Evolutionary conservation across 2,113 vertebrate species (phyloP), one percentile per base, ranked within the genome.

Genomic region (Rhizomys pruinosus): DNA sequence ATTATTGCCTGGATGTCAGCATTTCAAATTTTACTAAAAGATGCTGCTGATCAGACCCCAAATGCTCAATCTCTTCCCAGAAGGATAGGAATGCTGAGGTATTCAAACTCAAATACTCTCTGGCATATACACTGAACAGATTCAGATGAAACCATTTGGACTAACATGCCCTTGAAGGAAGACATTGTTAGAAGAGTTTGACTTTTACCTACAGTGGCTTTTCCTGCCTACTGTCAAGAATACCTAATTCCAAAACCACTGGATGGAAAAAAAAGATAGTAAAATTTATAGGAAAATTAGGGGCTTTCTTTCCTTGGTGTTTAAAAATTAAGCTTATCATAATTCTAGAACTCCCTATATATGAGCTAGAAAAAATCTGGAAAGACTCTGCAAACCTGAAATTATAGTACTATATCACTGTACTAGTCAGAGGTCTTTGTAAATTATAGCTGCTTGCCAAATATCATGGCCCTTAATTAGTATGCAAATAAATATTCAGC

Each of bases 101-200:
- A 63, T 57, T 84, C 85, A 66, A 22, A 69, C 44, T 84, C 64
- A 68, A 42, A 92, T 59, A 32, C 2, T n/a, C 71, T 59, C 55
- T 80, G 84, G 82, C 78, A 93, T 92, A 59, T 87, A 52, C 6
- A 11, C 47, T 52, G 47, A 52, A 52, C 11, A 52, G 47, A 52
- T 52, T 52, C 47, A 52, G 47, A 52, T 52, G 6, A 52, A 96
- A 72, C 55, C 55, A 90, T 95, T 92, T 85, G 32, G 74, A 94
- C 47, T 84, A n/a, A 23, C 7, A 27, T 94, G 96, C 81, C 97
- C 96, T 97, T 97, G 95, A 96, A 80, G 63, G 69, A 87, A 89
- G 95, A 97, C 93, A 91, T 97, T 92, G 88, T 89, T 63, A 73
- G 86, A 93, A 69, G 72, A 90, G 66, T 95, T 91, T 84, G 69